These are phyloP conservation scores for Spheniscus mendiculus DNA, from an alignment of 2,113 vertebrate genomes.

Conservation along the genomic window DNA sequence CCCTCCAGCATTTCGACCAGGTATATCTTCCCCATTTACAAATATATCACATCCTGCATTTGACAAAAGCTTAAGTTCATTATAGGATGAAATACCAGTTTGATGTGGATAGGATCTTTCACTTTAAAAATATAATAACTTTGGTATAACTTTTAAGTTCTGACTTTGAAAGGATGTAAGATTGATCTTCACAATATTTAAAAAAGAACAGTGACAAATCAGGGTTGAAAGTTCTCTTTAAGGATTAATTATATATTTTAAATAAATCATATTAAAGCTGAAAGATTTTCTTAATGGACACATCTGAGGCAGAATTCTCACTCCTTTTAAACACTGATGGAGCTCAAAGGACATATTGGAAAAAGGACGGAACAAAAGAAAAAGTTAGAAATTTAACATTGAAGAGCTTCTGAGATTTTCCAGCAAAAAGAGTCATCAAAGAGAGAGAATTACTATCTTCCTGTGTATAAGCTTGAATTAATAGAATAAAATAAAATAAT, in stretches of 20 bases:
- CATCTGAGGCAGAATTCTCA: not conserved
- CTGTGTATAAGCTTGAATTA: not conserved
- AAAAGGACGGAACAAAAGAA: not conserved
- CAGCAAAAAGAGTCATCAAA: not conserved
- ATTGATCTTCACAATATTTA: not conserved
- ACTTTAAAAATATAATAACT: not conserved
- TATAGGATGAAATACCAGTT: not conserved
- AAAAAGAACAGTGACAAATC: not conserved
- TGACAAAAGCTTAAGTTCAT: not conserved
- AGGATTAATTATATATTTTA: not conserved
- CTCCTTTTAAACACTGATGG: not conserved
- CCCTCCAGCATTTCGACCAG: not conserved
- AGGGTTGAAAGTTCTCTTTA: not conserved
- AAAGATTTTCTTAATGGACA: not conserved
- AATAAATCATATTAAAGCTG: not conserved
- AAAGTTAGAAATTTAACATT: not conserved
- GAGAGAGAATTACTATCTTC: not conserved
- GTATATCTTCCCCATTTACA: not conserved
- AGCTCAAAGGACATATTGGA: not conserved
- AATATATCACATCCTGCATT: not conserved
- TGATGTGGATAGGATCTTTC: not conserved
- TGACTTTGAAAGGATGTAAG: not conserved
- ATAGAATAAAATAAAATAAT: not conserved
- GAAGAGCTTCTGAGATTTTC: not conserved
- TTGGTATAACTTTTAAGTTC: not conserved